Conservation (phyloP, 1,140 invertebrate genomes). For the Mya arenaria region DNA sequence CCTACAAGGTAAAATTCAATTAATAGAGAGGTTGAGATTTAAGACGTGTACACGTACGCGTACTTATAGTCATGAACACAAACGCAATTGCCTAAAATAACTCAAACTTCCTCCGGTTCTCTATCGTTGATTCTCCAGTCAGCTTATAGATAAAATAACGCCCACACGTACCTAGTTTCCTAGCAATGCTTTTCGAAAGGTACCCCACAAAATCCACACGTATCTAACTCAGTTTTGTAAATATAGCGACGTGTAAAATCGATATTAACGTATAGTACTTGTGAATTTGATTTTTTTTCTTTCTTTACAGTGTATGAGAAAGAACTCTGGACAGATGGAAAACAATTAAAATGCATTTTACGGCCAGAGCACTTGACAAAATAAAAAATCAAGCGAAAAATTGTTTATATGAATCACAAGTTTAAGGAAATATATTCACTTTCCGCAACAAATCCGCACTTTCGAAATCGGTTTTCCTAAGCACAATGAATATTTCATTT, state of each 20-base stretch:
- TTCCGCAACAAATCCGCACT: no score
- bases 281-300: background rate
- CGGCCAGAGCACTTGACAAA: background rate
- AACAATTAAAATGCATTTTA: background rate
- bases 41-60: background rate
- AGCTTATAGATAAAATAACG: background rate
- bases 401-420: no score
- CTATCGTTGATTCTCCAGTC: background rate
- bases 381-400: slow-evolving; percentile 1
- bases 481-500: no score
- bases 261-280: background rate
- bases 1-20: slow-evolving; percentile 18
- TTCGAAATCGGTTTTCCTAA: no score
- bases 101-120: background rate
- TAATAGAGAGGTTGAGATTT: slow-evolving; percentile 8
- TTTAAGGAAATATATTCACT: no score
- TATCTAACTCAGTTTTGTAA: slow-evolving; percentile 11
- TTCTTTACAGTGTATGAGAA: background rate
- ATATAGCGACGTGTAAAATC: slow-evolving; percentile 1
- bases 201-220: slow-evolving; percentile 11
- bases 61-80: background rate
- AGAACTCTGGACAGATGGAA: background rate
- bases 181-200: background rate
- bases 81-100: slow-evolving; percentile 1
- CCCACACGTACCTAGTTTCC: slow-evolving; percentile 1